Conservation (phyloP, 2,797 vertebrate genomes). For the Eupleurogrammus muticus region DNA sequence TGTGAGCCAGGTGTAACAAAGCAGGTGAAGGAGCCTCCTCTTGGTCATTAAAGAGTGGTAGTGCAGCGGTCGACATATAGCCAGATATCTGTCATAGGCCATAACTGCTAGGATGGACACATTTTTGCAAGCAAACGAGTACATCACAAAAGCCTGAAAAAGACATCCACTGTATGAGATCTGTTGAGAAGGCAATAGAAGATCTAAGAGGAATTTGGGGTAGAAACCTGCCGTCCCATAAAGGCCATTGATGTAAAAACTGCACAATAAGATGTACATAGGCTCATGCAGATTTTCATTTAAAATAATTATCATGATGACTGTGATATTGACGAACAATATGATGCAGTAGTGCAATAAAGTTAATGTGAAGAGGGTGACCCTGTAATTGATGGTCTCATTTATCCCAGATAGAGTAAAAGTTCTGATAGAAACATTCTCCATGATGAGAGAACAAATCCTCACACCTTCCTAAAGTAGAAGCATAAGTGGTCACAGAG, state of each 20-base stretch:
- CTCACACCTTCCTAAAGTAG: no score
- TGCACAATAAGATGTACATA: constrained; percentile 25
- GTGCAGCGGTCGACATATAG: constrained; percentile 62
- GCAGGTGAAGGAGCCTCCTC: no score
- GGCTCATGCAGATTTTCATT: background rate
- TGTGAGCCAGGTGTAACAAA: no score
- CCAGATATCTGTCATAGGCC: constrained; percentile 72
- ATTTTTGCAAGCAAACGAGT: constrained; percentile 50
- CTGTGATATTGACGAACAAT: background rate
- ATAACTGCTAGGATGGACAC: constrained; percentile 60
- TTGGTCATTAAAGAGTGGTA: constrained; percentile 38
- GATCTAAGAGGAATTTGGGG: constrained; percentile 5
- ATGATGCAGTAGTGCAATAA: background rate
- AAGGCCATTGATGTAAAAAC: constrained; percentile 21
- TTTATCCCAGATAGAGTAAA: background rate
- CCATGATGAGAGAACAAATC: no score
- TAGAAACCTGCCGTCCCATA: constrained; percentile 19
- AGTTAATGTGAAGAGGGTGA: background rate
- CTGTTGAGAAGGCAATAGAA: background rate
- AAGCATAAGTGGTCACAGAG: no score
- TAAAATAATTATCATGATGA: background rate
- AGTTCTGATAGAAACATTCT: no score
- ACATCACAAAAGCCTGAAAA: constrained; percentile 58
- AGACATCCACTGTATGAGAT: constrained; percentile 57
- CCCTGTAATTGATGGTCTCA: background rate